Evolutionary conservation across 2,797 vertebrate species (phyloP).

Genomic region (Apogon hyalosoma): DNA sequence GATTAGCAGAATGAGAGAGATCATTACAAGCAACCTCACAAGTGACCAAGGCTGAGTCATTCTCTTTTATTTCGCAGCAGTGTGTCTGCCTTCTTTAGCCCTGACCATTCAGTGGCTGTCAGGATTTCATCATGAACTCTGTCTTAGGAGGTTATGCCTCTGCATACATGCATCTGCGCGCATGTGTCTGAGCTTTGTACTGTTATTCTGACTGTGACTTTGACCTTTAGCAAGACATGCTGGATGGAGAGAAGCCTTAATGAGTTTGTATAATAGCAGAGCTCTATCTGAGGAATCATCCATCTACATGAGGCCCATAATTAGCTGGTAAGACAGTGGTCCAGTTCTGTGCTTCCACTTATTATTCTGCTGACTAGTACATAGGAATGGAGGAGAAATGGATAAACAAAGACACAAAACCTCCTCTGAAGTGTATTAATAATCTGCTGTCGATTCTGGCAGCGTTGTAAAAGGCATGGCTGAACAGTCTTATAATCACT

Average conservation of each 20-base stretch:
- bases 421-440: conserved; percentile 65
- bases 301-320: conserved; percentile 79
- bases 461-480: conserved; percentile 52
- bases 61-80: conserved; percentile 59
- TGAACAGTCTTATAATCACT: conserved; percentile 63
- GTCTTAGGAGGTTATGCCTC: conserved; percentile 35
- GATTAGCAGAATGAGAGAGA: conserved; percentile 74
- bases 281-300: conserved; percentile 79
- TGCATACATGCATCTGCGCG: conserved; percentile 34
- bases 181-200: conserved; percentile 50
- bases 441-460: conserved; percentile 64
- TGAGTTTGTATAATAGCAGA: conserved; percentile 81
- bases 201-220: conserved; percentile 70
- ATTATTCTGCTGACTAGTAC: conserved; percentile 75
- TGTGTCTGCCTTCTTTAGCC: conserved; percentile 37
- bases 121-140: conserved; percentile 54
- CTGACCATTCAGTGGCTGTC: conserved; percentile 44
- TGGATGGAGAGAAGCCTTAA: conserved; percentile 76
- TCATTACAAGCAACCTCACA: conserved; percentile 72
- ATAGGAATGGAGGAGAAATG: conserved; percentile 65
- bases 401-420: conserved; percentile 70
- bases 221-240: conserved; percentile 77
- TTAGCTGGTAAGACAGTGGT: conserved; percentile 78
- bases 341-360: conserved; percentile 69
- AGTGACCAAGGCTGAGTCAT: conserved; percentile 77